Conservation (phyloP, 1,140 invertebrate species). For the Drosophila mauritiana region DNA sequence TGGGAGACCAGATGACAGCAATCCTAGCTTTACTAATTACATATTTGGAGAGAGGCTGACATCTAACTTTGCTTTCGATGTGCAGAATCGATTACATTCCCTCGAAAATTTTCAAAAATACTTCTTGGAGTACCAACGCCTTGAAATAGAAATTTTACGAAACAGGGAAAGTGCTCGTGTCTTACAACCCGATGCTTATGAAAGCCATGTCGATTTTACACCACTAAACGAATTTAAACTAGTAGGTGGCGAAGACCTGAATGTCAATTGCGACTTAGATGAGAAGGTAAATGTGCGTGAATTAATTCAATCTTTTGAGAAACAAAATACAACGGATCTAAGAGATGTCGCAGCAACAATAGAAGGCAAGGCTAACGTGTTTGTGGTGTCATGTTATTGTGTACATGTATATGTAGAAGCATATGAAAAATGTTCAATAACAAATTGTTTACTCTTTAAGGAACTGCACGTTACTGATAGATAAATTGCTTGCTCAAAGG, state of each 20-base stretch:
- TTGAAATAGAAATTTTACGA: slow-evolving; percentile 2
- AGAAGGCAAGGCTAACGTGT: slow-evolving; percentile 18
- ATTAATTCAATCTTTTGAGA: slow-evolving; percentile 87
- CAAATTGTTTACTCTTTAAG: not conserved
- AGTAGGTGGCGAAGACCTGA: not conserved
- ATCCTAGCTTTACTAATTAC: not conserved
- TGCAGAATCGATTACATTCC: slow-evolving; percentile 41
- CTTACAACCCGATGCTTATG: not conserved
- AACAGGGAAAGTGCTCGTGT: not conserved
- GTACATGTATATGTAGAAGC: not conserved
- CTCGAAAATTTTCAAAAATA: slow-evolving; percentile 49
- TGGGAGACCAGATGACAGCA: not conserved
- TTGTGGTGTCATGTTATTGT: not conserved
- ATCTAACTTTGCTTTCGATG: slow-evolving; percentile 23
- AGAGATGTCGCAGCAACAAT: not conserved
- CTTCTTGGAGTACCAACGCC: slow-evolving; percentile 30
- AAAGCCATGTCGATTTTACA: not conserved
- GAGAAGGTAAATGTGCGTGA: slow-evolving; percentile 88
- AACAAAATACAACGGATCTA: slow-evolving; percentile 44
- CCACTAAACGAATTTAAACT: not conserved
- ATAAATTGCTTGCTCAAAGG: not conserved
- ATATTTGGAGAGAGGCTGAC: slow-evolving; percentile 1
- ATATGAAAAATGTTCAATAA: not conserved
- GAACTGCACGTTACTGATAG: too few species aligned
- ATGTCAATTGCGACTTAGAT: not conserved